phyloP scores from a whole-genome alignment of 2,113 vertebrate species.

The Tapirus terrestris region DNA sequence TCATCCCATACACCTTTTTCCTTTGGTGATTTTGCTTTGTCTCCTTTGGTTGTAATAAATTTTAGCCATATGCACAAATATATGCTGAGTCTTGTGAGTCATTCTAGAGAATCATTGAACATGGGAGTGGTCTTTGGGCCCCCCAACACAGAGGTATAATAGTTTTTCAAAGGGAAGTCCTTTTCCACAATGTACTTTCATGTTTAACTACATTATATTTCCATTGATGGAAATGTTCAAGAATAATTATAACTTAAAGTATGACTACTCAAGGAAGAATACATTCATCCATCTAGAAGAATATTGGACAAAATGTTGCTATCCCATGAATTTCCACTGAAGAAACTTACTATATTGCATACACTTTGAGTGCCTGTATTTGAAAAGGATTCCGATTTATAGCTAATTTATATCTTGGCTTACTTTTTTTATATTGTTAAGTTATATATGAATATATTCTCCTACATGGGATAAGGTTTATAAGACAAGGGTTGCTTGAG shows the following conservation, averaged over 20 bases:
- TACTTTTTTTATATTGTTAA: background rate
- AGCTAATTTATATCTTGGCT: background rate
- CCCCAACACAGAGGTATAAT: background rate
- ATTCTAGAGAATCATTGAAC: background rate
- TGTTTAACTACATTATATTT: conserved; percentile 6
- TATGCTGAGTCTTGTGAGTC: background rate
- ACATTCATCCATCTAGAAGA: background rate
- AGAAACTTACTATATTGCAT: background rate
- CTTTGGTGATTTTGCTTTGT: background rate
- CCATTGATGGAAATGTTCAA: background rate
- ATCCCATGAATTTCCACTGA: background rate
- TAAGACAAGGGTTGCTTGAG: background rate
- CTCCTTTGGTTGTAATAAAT: background rate
- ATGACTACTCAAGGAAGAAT: conserved; percentile 9
- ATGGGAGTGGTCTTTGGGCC: background rate
- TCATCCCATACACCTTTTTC: background rate
- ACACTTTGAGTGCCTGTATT: background rate
- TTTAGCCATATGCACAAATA: background rate
- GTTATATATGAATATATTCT: background rate
- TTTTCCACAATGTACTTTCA: background rate
- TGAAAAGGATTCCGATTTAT: background rate
- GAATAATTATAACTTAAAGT: conserved; percentile 4
- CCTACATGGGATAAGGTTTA: background rate
- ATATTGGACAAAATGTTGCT: background rate
- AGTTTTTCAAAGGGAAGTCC: background rate